Base-by-base conservation (phyloP, 2,888 invertebrate species). In the Lathronympha strigana region DNA sequence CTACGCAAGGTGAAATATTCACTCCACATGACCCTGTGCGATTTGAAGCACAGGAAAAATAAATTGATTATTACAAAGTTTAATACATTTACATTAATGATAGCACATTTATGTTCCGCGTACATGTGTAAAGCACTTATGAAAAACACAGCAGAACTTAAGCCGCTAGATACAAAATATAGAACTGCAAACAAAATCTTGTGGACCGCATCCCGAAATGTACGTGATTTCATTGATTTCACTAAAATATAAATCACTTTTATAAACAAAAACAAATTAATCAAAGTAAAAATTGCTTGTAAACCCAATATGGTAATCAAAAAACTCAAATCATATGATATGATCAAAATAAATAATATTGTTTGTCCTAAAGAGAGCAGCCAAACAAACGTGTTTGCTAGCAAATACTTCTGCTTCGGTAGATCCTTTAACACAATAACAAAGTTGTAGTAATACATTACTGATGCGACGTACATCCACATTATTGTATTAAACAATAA, bases 381-480 rank as follows among this genome's bases (percentile, higher is more conserved):
- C 8, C 15, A 50, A 2, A 28, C 49, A 17, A 50, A 28, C 2
- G 8, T 9, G n/a, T 28, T 50, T 2, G 28, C 49, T 28, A 50
- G 2, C 25, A 28, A 28, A 28, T 50, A 50, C 28, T 50, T 50
- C 28, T 28, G 25, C 9, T 28, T 25, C 0, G 2, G 15, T 23
- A 25, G 28, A 9, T 9, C 23, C 9, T 28, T 15, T 6, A 50
- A 25, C 8, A 50, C 49, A 15, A 25, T 28, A 6, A 50, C 28
- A 8, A 28, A 8, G 2, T 50, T 28, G 4, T 17, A 15, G 9
- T 50, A 28, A 28, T 28, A 50, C 28, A 17, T 50, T 3, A 25
- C 8, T 9, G 49, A 50, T 28, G 49, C 49, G 2, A 50, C 28
- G n/a, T 15, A 28, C 49, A 50, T 50, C 28, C 49, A 50, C 28